Conservation (phyloP, 2,888 invertebrate species). For the Adineta ricciae region DNA sequence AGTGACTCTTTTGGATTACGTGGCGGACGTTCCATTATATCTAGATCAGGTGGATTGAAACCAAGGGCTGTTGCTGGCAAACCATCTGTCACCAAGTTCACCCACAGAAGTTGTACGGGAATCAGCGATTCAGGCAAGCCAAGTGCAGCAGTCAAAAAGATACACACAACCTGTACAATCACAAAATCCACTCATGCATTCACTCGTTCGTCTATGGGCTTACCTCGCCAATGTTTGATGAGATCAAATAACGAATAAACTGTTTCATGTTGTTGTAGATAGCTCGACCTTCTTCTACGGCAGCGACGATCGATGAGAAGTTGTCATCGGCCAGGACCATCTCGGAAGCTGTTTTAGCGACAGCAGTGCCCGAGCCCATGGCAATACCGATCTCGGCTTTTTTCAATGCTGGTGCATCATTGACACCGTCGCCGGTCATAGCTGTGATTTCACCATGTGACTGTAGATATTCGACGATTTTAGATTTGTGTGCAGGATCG, state of each 20-base stretch:
- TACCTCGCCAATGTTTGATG: constrained; percentile 97
- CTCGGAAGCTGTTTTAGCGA: constrained; percentile 94
- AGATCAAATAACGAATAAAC: constrained; percentile 99
- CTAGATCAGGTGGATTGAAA: constrained; percentile 98
- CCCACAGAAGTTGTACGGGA: constrained; percentile 98
- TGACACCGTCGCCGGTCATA: constrained; percentile 99
- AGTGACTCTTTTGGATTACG: constrained; percentile 91
- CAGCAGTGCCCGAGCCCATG: constrained; percentile 99
- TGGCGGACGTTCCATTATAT: constrained; percentile 98
- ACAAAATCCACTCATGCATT: neutral
- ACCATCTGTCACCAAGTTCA: constrained; percentile 88
- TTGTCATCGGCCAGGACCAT: constrained; percentile 99
- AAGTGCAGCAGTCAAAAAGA: constrained; percentile 97
- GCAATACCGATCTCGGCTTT: constrained; percentile 75
- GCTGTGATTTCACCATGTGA: constrained; percentile 94
- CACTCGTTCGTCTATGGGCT: constrained; percentile 42
- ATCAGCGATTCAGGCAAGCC: constrained; percentile 98
- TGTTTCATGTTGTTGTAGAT: constrained; percentile 99
- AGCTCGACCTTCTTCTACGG: constrained; percentile 98
- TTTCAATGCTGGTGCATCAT: constrained; percentile 97
- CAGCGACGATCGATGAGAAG: constrained; percentile 97
- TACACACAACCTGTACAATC: constrained; percentile 50
- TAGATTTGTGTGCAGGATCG: constrained; percentile 97
- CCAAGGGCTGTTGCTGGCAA: constrained; percentile 98
- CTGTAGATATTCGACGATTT: constrained; percentile 95